Percentiles rank a stretch among this genome's conserved stretches.
Conservation (phyloP, 2,888 invertebrate genomes). For the Epirrhoe tristata region DNA sequence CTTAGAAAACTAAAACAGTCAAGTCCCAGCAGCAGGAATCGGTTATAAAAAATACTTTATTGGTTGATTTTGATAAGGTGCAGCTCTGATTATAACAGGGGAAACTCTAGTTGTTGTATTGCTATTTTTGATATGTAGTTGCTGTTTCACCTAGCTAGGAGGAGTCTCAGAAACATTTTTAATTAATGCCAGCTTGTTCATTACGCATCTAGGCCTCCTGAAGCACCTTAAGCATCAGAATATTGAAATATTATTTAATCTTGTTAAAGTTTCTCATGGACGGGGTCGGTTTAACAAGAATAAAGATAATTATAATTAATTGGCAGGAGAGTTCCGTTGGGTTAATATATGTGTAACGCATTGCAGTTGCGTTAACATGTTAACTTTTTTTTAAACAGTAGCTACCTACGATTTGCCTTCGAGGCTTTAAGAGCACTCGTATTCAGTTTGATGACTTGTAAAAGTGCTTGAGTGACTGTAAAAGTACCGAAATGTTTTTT, state of each 20-base stretch:
- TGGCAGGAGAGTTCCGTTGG: constrained; percentile 4
- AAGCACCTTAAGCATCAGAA: constrained; percentile 25
- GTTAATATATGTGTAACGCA: constrained; percentile 42
- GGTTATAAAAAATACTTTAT: no score
- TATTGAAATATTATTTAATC: constrained; percentile 32
- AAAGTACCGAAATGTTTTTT: background rate
- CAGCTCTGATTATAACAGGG: no score
- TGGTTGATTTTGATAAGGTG: no score
- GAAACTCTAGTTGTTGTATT: constrained; percentile 8
- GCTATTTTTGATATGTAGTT: constrained; percentile 6
- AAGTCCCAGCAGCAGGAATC: no score
- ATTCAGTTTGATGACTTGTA: background rate
- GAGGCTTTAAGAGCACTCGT: background rate
- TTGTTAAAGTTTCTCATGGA: constrained; percentile 19
- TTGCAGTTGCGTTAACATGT: background rate
- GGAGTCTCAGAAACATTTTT: constrained; percentile 54
- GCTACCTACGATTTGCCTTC: background rate
- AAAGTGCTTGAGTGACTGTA: background rate
- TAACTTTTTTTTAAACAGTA: background rate
- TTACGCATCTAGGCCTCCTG: constrained; percentile 35
- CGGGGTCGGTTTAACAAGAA: constrained; percentile 24
- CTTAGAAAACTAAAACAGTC: no score
- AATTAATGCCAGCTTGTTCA: constrained; percentile 53
- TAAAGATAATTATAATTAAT: constrained; percentile 21
- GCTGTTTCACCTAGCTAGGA: background rate